These are phyloP conservation scores for Drosophila sechellia DNA, from an alignment of 1,140 invertebrate species.

Conservation along the genomic window DNA sequence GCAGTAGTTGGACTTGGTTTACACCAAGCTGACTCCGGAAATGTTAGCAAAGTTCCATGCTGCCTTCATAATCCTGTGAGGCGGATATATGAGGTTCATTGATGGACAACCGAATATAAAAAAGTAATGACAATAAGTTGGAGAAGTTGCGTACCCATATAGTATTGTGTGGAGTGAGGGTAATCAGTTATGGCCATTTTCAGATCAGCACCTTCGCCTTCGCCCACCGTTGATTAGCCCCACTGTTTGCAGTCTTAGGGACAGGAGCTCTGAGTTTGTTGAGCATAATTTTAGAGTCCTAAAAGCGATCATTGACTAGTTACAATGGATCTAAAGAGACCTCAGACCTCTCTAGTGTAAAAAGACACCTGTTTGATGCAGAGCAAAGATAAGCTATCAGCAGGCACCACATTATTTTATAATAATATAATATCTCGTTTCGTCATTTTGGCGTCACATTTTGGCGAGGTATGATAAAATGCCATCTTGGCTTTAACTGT, in stretches of 20 bases:
- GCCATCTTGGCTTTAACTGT: background rate
- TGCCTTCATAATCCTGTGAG: too few relatives aligned
- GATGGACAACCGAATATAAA: constrained; percentile 13
- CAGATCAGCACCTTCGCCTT: constrained; percentile 30
- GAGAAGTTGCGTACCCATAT: constrained; percentile 1
- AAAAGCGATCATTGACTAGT: too few relatives aligned
- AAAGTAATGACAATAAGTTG: constrained; percentile 60
- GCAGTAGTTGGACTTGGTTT: too few relatives aligned
- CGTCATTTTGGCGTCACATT: background rate
- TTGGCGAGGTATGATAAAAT: background rate
- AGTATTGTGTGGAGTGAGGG: too few relatives aligned
- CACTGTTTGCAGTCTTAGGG: too few relatives aligned
- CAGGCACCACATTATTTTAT: background rate
- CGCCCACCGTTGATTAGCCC: too few relatives aligned
- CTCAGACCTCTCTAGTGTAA: constrained; percentile 23
- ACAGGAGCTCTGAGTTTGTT: too few relatives aligned
- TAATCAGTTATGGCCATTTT: constrained; percentile 16
- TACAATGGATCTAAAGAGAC: constrained; percentile 42
- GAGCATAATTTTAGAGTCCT: too few relatives aligned
- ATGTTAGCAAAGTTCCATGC: too few relatives aligned
- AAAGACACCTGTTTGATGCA: too few relatives aligned
- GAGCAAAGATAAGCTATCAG: constrained; percentile 15
- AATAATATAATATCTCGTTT: background rate
- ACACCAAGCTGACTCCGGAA: too few relatives aligned
- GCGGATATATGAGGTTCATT: too few relatives aligned